Evolutionary conservation across 1,140 invertebrate species (phyloP).

Genomic region (Lasioglossum baleicum): DNA sequence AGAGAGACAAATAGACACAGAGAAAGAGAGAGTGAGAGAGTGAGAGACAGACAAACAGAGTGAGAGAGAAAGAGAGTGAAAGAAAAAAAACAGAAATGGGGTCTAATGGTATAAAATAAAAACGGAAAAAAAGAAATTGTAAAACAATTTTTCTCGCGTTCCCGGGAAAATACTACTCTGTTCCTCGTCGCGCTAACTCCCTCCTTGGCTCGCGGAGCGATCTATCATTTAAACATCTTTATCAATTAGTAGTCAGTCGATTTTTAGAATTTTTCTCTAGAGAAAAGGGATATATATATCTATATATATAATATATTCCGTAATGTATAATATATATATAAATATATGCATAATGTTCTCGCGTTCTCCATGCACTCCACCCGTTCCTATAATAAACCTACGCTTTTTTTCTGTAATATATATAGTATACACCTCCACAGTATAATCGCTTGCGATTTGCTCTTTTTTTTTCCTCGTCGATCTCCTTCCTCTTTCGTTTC

Average conservation of each 20-base stretch:
- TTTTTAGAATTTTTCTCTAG: constrained; percentile 49
- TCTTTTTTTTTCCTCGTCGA: constrained; percentile 20
- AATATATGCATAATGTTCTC: constrained; percentile 33
- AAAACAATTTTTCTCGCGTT: constrained; percentile 31
- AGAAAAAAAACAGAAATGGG: background rate
- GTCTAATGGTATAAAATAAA: background rate
- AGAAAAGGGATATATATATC: constrained; percentile 37
- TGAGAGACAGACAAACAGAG: background rate
- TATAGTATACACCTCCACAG: constrained; percentile 32
- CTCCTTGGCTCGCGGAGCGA: constrained; percentile 23
- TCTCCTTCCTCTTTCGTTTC: constrained; percentile 25
- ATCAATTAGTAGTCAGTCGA: constrained; percentile 51
- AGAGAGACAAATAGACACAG: too few species aligned
- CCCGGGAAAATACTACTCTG: constrained; percentile 50
- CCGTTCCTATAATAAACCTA: constrained; percentile 47
- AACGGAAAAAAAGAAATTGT: background rate
- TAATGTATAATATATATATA: constrained; percentile 4
- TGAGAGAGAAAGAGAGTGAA: background rate
- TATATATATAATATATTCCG: background rate
- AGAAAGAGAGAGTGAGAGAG: too few species aligned
- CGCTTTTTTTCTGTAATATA: constrained; percentile 31
- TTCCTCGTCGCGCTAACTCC: constrained; percentile 23
- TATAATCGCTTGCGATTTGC: constrained; percentile 27
- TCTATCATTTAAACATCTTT: constrained; percentile 42
- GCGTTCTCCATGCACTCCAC: constrained; percentile 38